phyloP scores from a whole-genome alignment of 2,113 vertebrate species.

The Anguilla rostrata region DNA sequence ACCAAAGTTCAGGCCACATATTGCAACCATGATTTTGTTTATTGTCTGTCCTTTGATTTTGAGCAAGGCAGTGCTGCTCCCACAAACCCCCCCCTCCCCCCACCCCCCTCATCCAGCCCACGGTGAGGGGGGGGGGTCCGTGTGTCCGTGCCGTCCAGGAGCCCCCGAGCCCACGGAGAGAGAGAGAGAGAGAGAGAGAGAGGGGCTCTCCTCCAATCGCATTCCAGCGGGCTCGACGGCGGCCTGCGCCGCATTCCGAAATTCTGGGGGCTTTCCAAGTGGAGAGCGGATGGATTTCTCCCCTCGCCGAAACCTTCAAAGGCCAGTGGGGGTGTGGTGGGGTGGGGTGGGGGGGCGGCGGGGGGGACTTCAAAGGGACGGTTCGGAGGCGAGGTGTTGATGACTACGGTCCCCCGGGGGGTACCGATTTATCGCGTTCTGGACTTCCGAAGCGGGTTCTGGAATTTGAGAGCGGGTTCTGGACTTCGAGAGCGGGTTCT shows the following conservation, averaged over 20 bases:
- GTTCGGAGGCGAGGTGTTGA: constrained; percentile 66
- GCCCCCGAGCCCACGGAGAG: constrained; percentile 26
- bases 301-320: constrained; percentile 62
- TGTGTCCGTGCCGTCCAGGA: background rate
- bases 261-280: constrained; percentile 66
- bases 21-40: background rate
- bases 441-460: constrained; percentile 33
- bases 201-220: constrained; percentile 63
- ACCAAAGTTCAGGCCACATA: background rate
- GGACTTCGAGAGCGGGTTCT: constrained; percentile 30
- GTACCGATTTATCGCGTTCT: constrained; percentile 63
- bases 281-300: constrained; percentile 59
- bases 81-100: background rate
- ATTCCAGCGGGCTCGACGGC: constrained; percentile 65
- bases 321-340: constrained; percentile 13
- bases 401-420: constrained; percentile 65
- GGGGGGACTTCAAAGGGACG: constrained; percentile 60
- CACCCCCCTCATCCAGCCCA: background rate
- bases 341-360: background rate
- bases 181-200: background rate
- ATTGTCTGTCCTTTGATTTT: background rate
- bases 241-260: constrained; percentile 71
- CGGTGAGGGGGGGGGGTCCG: no score
- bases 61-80: background rate
- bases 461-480: constrained; percentile 22